Evolutionary conservation across 1,140 invertebrate genomes (phyloP).

Genomic region (Oryzaephilus surinamensis): DNA sequence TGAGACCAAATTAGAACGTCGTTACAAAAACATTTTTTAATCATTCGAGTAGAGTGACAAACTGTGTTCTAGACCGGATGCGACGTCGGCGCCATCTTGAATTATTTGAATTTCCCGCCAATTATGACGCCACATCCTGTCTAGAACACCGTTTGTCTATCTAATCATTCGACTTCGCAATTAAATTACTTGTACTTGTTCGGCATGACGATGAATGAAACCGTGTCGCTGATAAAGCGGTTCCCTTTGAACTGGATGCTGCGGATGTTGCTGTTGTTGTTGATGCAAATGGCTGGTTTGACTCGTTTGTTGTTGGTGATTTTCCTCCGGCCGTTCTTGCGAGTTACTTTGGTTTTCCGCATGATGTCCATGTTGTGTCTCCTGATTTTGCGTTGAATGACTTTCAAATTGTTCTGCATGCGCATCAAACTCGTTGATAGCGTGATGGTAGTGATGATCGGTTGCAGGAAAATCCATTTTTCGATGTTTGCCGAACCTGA

Average conservation of each 20-base stretch:
- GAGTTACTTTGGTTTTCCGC: too few species aligned
- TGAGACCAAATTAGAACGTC: too few species aligned
- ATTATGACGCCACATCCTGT: too few species aligned
- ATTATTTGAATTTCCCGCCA: too few species aligned
- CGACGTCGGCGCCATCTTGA: not conserved
- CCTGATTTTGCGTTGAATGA: conserved; percentile 10
- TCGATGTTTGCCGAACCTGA: conserved; percentile 69
- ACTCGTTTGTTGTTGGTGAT: conserved; percentile 19
- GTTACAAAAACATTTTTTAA: conserved; percentile 26
- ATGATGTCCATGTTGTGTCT: conserved; percentile 3
- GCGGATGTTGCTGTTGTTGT: conserved; percentile 19
- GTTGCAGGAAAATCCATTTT: conserved; percentile 46
- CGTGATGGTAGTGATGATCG: conserved; percentile 32
- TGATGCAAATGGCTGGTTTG: conserved; percentile 1
- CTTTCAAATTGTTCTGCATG: conserved; percentile 22
- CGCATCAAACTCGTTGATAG: conserved; percentile 25
- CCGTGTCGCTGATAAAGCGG: conserved; percentile 35
- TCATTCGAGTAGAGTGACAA: not conserved
- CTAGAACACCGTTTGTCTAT: not conserved
- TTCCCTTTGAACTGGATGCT: conserved; percentile 29
- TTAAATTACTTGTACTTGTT: conserved; percentile 33
- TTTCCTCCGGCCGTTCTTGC: conserved; percentile 9
- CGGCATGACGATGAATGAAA: conserved; percentile 31
- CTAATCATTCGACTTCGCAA: not conserved
- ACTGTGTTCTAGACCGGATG: not conserved